Evolutionary conservation across 2,888 invertebrate genomes (phyloP).

Genomic region (Orchestes rusci): DNA sequence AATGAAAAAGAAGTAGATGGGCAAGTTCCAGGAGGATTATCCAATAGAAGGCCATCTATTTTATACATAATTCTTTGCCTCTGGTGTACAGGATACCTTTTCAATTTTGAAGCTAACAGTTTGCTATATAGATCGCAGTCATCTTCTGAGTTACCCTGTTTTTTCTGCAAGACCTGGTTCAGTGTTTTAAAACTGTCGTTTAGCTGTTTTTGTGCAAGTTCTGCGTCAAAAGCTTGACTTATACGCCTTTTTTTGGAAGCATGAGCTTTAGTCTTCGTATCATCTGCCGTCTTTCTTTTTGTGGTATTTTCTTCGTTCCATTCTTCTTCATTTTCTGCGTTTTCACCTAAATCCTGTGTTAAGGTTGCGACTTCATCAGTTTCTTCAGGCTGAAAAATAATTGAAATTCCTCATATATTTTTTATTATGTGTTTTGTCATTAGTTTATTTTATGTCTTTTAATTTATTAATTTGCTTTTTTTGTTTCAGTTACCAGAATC

Average conservation of each 20-base stretch:
- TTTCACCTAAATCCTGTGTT: not conserved
- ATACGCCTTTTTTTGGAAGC: not conserved
- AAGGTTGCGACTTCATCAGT: not conserved
- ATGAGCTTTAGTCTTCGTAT: not conserved
- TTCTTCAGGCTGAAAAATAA: conserved; percentile 1
- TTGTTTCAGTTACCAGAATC: conserved; percentile 4
- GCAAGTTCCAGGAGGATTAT: conserved; percentile 5
- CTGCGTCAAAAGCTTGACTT: not conserved
- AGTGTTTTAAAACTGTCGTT: conserved; percentile 5
- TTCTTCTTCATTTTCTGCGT: not conserved
- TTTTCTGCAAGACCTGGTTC: not conserved
- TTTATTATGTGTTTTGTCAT: conserved; percentile 2
- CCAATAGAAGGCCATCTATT: conserved; percentile 13
- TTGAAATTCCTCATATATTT: conserved; percentile 1
- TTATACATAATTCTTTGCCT: conserved; percentile 11
- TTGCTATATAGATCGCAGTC: conserved; percentile 9
- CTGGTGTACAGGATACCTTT: conserved; percentile 7
- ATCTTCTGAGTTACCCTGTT: conserved; percentile 5
- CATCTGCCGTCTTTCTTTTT: not conserved
- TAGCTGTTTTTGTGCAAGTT: conserved; percentile 6
- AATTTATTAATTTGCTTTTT: not conserved
- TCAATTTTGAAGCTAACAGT: conserved; percentile 11
- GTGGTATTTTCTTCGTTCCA: not conserved
- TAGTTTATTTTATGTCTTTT: conserved; percentile 5
- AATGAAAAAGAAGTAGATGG: conserved; percentile 3